These are phyloP conservation scores for Mesoligia furuncula DNA, from an alignment of 2,888 invertebrate genomes.

Conservation along the genomic window DNA sequence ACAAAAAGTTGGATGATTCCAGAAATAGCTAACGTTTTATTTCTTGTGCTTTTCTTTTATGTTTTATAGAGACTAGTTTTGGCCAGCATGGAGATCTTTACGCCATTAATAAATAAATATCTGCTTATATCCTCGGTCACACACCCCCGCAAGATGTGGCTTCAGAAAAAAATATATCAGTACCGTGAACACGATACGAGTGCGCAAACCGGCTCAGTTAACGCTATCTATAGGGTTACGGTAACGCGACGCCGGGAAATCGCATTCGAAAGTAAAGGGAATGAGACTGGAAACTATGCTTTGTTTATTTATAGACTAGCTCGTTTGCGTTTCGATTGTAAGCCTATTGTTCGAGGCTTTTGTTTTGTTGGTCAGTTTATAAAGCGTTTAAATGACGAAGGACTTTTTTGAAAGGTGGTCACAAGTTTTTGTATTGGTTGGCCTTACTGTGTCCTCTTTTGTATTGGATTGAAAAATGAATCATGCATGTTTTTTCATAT, in stretches of 20 bases:
- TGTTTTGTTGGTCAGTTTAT: conserved; percentile 54
- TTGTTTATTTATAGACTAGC: conserved; percentile 68
- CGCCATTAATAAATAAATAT: conserved; percentile 5
- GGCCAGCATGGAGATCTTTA: background rate
- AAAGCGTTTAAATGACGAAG: conserved; percentile 50
- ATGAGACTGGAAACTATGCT: conserved; percentile 72
- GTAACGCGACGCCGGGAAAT: conserved; percentile 79
- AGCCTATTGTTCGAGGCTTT: conserved; percentile 63
- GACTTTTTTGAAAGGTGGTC: conserved; percentile 48
- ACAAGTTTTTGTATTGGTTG: conserved; percentile 13
- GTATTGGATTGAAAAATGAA: conserved; percentile 7
- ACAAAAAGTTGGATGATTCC: too few relatives aligned
- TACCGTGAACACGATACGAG: conserved; percentile 69
- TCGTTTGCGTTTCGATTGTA: conserved; percentile 67
- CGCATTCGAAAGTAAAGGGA: conserved; percentile 75
- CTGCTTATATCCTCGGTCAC: background rate
- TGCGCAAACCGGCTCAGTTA: conserved; percentile 69
- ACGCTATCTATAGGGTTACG: conserved; percentile 74
- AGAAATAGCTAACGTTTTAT: background rate
- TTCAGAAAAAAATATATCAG: conserved; percentile 70
- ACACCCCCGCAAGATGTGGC: conserved; percentile 40
- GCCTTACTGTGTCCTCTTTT: background rate
- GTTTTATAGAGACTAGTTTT: background rate
- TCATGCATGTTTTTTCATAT: background rate
- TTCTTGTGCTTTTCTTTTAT: background rate